Evolutionary conservation across 2,888 invertebrate genomes (phyloP).

Genomic region (Drosophila sordidula): DNA sequence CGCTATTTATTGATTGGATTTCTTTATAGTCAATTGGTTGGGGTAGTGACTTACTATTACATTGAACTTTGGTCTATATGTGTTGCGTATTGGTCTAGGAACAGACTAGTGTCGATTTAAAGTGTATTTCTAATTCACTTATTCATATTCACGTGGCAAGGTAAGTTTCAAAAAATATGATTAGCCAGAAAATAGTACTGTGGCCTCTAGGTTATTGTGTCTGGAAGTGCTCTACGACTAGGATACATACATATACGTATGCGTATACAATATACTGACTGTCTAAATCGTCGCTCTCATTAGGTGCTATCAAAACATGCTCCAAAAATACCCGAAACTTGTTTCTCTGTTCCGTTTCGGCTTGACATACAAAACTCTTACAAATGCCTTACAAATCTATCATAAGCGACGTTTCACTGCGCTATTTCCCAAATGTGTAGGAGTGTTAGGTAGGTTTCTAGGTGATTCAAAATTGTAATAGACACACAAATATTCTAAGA

Average conservation of each 20-base stretch:
- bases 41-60: constrained; percentile 27
- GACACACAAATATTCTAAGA: constrained; percentile 19
- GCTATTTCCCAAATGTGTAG: constrained; percentile 25
- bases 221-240: constrained; percentile 50
- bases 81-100: constrained; percentile 69
- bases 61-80: constrained; percentile 40
- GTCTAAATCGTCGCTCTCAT: constrained; percentile 39
- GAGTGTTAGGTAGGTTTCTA: constrained; percentile 38
- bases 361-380: constrained; percentile 64
- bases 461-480: constrained; percentile 5
- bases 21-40: constrained; percentile 44
- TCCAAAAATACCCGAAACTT: constrained; percentile 66
- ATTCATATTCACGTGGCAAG: constrained; percentile 16
- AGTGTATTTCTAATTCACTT: constrained; percentile 10
- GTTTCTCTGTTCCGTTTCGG: constrained; percentile 29
- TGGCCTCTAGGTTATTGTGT: constrained; percentile 7
- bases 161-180: constrained; percentile 43
- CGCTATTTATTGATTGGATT: constrained; percentile 7
- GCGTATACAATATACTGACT: constrained; percentile 4
- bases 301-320: constrained; percentile 64
- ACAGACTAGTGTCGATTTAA: constrained; percentile 42
- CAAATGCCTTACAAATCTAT: constrained; percentile 73
- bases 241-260: constrained; percentile 20
- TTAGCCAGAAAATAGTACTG: constrained; percentile 12
- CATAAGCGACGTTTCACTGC: constrained; percentile 70